Conservation (phyloP, 2,797 vertebrate genomes). For the Loris lydekkerianus region DNA sequence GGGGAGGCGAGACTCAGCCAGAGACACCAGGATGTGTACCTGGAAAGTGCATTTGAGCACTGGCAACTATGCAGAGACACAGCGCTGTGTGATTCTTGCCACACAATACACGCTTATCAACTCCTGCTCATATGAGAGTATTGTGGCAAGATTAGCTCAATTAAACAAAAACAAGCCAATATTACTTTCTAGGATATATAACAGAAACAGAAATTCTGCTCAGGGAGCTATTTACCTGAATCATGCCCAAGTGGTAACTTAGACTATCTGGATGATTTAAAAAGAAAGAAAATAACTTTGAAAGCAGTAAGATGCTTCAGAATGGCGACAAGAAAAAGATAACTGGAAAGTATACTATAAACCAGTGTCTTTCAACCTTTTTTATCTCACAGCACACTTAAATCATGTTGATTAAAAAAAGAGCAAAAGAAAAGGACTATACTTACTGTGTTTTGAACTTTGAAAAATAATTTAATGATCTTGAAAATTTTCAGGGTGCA, state of each 20-base stretch:
- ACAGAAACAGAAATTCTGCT: constrained; percentile 42
- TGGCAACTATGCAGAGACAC: neutral
- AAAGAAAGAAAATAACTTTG: constrained; percentile 1
- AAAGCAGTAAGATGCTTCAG: neutral
- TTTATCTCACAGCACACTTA: too few species aligned
- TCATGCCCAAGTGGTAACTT: constrained; percentile 61
- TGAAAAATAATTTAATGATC: too few species aligned
- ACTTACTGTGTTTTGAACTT: too few species aligned
- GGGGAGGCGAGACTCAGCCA: neutral
- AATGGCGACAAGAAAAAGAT: constrained; percentile 54
- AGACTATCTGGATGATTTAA: neutral
- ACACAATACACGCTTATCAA: neutral
- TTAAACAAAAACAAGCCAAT: neutral
- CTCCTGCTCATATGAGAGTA: neutral
- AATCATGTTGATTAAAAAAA: too few species aligned
- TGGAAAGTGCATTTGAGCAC: neutral
- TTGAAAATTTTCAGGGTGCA: too few species aligned
- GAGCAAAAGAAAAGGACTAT: too few species aligned
- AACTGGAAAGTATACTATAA: neutral
- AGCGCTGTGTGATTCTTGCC: neutral
- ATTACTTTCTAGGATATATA: constrained; percentile 48
- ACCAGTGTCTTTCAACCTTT: too few species aligned
- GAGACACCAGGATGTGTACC: neutral
- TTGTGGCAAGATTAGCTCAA: neutral
- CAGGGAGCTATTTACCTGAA: constrained; percentile 1